Evolutionary conservation across 2,113 vertebrate species (phyloP).

Genomic region (Miniopterus natalensis): DNA sequence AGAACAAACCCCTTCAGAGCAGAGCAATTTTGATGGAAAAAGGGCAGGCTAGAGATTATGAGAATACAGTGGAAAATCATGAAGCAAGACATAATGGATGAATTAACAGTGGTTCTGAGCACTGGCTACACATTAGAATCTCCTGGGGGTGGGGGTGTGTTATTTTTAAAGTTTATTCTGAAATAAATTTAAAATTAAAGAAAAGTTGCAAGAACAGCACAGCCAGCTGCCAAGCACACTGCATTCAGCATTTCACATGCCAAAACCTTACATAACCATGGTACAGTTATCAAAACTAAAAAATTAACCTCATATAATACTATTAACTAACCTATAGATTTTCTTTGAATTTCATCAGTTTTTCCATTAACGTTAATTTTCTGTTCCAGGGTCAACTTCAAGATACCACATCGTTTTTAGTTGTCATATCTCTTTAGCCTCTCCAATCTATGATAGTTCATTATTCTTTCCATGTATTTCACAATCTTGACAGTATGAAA

Average conservation of each 20-base stretch:
- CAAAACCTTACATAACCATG: conserved; percentile 24
- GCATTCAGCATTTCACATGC: background rate
- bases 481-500: conserved; percentile 1
- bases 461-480: background rate
- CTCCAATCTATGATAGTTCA: background rate
- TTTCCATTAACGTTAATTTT: background rate
- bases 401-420: background rate
- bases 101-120: background rate
- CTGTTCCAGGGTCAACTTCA: background rate
- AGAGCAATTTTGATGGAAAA: conserved; percentile 31
- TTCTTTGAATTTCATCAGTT: conserved; percentile 21
- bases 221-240: background rate
- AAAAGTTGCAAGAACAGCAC: conserved; percentile 41
- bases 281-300: conserved; percentile 7
- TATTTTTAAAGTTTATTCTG: conserved; percentile 7
- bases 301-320: conserved; percentile 17
- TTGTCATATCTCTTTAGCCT: background rate
- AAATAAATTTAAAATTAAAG: conserved; percentile 64
- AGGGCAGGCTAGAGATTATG: background rate
- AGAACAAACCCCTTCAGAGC: conserved; percentile 47
- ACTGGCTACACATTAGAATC: background rate
- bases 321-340: conserved; percentile 29
- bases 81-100: background rate
- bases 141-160: background rate
- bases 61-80: background rate